These are phyloP conservation scores for Autographa pulchrina DNA, from an alignment of 2,888 invertebrate genomes.

Conservation along the genomic window DNA sequence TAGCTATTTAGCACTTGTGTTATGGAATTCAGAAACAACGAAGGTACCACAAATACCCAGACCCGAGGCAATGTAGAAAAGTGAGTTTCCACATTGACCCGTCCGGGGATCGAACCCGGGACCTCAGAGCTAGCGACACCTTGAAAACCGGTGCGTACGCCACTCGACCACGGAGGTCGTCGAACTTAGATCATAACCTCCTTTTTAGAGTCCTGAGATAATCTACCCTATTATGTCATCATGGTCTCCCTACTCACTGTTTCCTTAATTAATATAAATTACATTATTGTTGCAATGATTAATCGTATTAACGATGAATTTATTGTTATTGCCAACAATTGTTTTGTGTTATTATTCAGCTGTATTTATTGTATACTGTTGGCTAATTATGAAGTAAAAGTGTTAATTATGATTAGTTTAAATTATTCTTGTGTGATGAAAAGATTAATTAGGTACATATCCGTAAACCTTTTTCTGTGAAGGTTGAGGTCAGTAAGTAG, in stretches of 20 bases:
- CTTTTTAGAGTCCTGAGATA: conserved; percentile 21
- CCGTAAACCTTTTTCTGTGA: neutral
- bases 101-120: too few relatives aligned
- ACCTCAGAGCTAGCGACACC: too few relatives aligned
- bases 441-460: neutral
- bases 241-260: conserved; percentile 48
- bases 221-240: conserved; percentile 33
- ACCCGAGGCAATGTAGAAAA: too few relatives aligned
- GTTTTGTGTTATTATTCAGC: conserved; percentile 40
- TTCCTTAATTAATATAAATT: conserved; percentile 80
- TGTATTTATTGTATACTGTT: conserved; percentile 21
- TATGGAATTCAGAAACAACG: too few relatives aligned
- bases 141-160: too few relatives aligned
- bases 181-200: too few relatives aligned
- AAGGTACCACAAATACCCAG: too few relatives aligned
- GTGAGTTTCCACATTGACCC: too few relatives aligned
- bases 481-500: too few relatives aligned
- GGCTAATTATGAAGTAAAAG: conserved; percentile 23
- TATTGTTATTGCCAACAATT: conserved; percentile 55
- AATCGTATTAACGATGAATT: conserved; percentile 67
- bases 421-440: neutral
- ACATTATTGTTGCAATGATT: conserved; percentile 74
- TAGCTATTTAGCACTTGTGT: too few relatives aligned
- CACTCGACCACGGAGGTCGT: too few relatives aligned
- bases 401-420: neutral